phyloP scores from a whole-genome alignment of 2,797 vertebrate genomes.

The Tenualosa ilisha region DNA sequence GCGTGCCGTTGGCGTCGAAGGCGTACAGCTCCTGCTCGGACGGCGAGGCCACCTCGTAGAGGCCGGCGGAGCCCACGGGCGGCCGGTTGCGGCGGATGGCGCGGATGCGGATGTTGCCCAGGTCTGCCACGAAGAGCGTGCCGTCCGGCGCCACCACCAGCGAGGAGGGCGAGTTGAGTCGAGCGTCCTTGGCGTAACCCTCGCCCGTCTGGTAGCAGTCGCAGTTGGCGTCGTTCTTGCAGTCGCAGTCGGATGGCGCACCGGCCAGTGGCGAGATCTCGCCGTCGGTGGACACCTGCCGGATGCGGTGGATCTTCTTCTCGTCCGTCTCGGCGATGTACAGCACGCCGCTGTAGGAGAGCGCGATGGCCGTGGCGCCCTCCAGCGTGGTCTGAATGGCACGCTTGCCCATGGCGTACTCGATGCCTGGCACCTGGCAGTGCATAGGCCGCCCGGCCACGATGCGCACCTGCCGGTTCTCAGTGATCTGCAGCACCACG shows the following conservation, averaged over 20 bases:
- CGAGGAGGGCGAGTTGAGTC: constrained; percentile 92
- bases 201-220: constrained; percentile 96
- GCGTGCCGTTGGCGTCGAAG: constrained; percentile 94
- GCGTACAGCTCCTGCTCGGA: constrained; percentile 95
- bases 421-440: constrained; percentile 94
- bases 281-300: constrained; percentile 95
- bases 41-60: constrained; percentile 93
- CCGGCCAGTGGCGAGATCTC: constrained; percentile 95
- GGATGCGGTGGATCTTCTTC: constrained; percentile 94
- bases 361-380: constrained; percentile 89
- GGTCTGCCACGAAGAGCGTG: constrained; percentile 91
- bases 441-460: constrained; percentile 96
- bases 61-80: constrained; percentile 79
- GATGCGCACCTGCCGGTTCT: constrained; percentile 92
- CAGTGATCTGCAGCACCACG: constrained; percentile 95
- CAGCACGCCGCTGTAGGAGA: constrained; percentile 94
- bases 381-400: constrained; percentile 94
- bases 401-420: constrained; percentile 87
- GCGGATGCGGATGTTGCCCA: constrained; percentile 95
- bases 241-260: constrained; percentile 91
- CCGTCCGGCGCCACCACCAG: constrained; percentile 93
- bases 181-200: constrained; percentile 94
- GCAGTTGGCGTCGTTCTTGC: constrained; percentile 98
- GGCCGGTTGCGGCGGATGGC: constrained; percentile 90
- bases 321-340: constrained; percentile 97